Conservation (phyloP, 1,140 invertebrate genomes). For the Drosophila novamexicana region DNA sequence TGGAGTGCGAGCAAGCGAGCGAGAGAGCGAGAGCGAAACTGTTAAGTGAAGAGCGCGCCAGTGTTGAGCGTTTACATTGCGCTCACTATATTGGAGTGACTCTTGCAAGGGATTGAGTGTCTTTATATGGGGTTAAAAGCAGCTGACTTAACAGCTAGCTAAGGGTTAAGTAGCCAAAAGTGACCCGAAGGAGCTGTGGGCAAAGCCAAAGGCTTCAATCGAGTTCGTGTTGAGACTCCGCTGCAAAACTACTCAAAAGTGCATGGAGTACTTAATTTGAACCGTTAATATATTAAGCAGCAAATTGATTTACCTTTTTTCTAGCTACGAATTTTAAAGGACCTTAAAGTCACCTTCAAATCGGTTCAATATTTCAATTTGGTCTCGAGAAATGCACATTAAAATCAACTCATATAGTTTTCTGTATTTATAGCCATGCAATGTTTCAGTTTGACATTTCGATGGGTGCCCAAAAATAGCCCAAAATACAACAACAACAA, state of each 20-base stretch:
- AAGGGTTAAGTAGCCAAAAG: constrained; percentile 20
- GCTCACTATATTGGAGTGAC: constrained; percentile 1
- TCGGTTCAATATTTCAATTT: constrained; percentile 57
- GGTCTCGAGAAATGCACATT: constrained; percentile 57
- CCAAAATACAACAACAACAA: constrained; percentile 15
- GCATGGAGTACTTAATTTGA: background rate
- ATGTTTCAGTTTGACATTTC: constrained; percentile 20
- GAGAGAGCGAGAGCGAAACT: constrained; percentile 11
- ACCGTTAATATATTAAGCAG: background rate
- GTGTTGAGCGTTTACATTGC: constrained; percentile 4
- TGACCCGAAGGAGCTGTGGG: background rate
- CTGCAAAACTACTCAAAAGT: background rate
- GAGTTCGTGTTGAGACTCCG: background rate
- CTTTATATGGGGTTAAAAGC: constrained; percentile 1
- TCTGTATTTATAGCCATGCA: constrained; percentile 24
- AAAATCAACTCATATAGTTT: constrained; percentile 30
- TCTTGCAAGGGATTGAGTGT: background rate
- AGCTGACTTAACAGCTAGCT: constrained; percentile 7
- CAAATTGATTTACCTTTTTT: background rate
- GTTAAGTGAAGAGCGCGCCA: constrained; percentile 10
- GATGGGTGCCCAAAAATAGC: constrained; percentile 33
- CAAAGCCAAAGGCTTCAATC: background rate
- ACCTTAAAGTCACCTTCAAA: constrained; percentile 68
- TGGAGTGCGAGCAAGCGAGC: constrained; percentile 43
- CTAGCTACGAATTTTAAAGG: constrained; percentile 8